Conservation (phyloP, 2,113 vertebrate species). For the Pontoporia blainvillei region DNA sequence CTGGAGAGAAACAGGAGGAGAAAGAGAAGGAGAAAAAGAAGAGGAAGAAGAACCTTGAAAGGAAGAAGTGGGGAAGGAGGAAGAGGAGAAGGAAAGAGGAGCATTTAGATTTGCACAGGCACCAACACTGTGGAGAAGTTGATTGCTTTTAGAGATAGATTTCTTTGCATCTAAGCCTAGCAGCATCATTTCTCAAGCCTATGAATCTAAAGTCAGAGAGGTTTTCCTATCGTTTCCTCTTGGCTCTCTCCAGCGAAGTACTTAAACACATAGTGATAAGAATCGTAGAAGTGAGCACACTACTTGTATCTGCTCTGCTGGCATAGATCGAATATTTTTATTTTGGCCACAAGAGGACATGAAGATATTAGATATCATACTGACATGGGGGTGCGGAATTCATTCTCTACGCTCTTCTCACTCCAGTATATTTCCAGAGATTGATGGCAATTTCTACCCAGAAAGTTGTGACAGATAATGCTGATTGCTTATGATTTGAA, state of each 20-base stretch:
- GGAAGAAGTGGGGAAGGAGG: not conserved
- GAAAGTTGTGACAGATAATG: not conserved
- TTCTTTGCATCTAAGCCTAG: not conserved
- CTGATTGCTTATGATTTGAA: not conserved
- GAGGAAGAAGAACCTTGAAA: not conserved
- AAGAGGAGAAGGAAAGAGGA: not conserved
- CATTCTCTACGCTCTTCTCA: not conserved
- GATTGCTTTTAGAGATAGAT: not conserved
- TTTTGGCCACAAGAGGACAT: constrained; percentile 37
- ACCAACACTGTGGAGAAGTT: not conserved
- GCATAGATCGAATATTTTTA: not conserved
- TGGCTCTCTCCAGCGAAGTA: not conserved
- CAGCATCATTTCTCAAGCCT: not conserved
- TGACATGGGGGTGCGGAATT: not conserved
- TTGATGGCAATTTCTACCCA: constrained; percentile 1
- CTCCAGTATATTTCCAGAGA: not conserved
- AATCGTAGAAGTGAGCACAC: not conserved
- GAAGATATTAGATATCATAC: constrained; percentile 52
- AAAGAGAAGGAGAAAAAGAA: not conserved
- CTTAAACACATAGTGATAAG: not conserved
- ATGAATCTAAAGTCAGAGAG: not conserved
- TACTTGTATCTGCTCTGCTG: not conserved
- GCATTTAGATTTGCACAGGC: not conserved
- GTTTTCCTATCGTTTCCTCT: not conserved
- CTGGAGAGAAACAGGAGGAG: not conserved